Evolutionary conservation across 2,113 vertebrate species (phyloP).

Genomic region (Pionites leucogaster): DNA sequence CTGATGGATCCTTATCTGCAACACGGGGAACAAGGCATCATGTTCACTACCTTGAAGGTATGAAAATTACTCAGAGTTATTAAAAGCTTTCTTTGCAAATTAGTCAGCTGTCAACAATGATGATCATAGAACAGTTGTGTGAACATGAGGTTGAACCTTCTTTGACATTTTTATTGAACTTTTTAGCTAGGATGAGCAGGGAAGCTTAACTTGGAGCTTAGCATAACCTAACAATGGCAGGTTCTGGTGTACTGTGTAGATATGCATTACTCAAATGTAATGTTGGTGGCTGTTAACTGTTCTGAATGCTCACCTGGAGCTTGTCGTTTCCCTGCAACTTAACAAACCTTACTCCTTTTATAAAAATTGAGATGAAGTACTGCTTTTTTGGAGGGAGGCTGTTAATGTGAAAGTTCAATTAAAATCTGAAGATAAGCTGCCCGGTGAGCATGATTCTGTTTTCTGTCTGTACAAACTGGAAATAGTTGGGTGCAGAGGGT

Average conservation of each 20-base stretch:
- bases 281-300: not conserved
- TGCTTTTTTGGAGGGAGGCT: not conserved
- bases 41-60: constrained; percentile 98
- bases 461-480: not conserved
- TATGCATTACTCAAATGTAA: not conserved
- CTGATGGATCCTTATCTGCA: constrained; percentile 97
- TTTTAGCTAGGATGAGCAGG: not conserved
- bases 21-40: constrained; percentile 97
- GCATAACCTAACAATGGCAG: not conserved
- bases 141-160: not conserved
- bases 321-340: not conserved
- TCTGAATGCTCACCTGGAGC: not conserved
- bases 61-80: not conserved
- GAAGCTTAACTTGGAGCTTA: not conserved
- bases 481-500: too few relatives aligned
- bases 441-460: not conserved
- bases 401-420: not conserved
- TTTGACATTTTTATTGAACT: not conserved
- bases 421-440: not conserved
- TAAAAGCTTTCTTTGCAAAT: not conserved
- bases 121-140: not conserved
- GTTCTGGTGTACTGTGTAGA: not conserved
- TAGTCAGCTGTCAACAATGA: not conserved
- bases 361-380: not conserved
- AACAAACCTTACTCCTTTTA: not conserved